These are phyloP conservation scores for Heterocephalus glaber DNA, from an alignment of 2,113 vertebrate genomes.

Conservation along the genomic window DNA sequence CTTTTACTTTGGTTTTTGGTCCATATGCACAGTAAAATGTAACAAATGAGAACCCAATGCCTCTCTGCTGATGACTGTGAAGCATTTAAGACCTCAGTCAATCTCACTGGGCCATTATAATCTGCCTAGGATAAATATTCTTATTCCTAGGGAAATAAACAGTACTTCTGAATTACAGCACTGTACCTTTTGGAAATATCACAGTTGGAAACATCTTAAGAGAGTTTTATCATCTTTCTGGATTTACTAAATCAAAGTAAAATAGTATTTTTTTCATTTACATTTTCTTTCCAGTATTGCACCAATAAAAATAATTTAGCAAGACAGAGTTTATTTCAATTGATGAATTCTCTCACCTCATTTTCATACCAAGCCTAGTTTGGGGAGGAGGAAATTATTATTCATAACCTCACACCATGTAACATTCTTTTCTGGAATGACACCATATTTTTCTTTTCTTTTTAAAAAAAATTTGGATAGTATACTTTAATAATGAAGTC, in stretches of 20 bases:
- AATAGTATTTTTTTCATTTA: constrained; percentile 72
- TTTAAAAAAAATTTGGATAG: constrained; percentile 1
- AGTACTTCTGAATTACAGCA: neutral
- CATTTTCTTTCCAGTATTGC: constrained; percentile 60
- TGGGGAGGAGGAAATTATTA: constrained; percentile 79
- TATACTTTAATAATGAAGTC: constrained; percentile 63
- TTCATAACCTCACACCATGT: constrained; percentile 71
- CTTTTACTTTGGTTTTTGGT: constrained; percentile 51
- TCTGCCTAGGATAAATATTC: neutral
- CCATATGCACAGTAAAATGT: neutral
- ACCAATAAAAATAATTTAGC: constrained; percentile 78
- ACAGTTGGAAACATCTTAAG: constrained; percentile 66
- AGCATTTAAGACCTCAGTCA: neutral
- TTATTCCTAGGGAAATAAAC: constrained; percentile 50
- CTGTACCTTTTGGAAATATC: neutral
- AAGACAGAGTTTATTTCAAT: constrained; percentile 76
- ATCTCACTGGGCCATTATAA: neutral
- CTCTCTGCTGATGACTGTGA: neutral
- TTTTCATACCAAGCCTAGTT: constrained; percentile 65
- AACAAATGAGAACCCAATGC: neutral
- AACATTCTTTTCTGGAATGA: constrained; percentile 65
- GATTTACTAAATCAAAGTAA: constrained; percentile 63
- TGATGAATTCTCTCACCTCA: constrained; percentile 64
- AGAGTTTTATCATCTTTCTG: constrained; percentile 67
- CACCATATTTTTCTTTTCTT: constrained; percentile 65